Conservation (phyloP, 2,888 invertebrate genomes). For the Heliconius ethilla region DNA sequence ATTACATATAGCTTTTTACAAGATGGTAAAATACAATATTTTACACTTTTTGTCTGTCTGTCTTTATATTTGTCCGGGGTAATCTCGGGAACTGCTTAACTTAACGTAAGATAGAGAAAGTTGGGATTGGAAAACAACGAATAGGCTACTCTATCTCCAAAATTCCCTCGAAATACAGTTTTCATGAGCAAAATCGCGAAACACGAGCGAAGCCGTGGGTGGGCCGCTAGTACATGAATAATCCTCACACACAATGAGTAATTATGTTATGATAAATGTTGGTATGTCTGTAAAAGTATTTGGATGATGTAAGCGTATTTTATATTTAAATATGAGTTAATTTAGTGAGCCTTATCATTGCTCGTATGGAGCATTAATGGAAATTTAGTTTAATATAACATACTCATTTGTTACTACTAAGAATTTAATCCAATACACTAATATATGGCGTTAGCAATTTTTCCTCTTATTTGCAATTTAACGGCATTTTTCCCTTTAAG, state of each 20-base stretch:
- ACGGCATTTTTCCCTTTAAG: background rate
- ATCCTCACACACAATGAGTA: conserved; percentile 10
- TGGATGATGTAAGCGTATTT: conserved; percentile 20
- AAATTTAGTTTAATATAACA: background rate
- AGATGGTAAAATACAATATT: background rate
- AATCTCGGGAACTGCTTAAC: background rate
- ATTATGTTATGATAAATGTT: conserved; percentile 22
- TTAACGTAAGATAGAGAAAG: background rate
- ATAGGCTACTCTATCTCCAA: background rate
- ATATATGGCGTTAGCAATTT: background rate
- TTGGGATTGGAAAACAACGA: too few relatives aligned
- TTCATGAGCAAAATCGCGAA: too few relatives aligned
- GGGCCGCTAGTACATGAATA: too few relatives aligned
- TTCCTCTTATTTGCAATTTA: background rate
- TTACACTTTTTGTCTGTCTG: background rate
- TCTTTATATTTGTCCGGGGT: background rate
- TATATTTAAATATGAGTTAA: conserved; percentile 3
- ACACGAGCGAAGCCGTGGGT: too few relatives aligned
- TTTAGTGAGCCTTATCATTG: conserved; percentile 9
- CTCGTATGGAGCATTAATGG: too few relatives aligned
- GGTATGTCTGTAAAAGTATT: conserved; percentile 20
- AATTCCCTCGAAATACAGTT: too few relatives aligned
- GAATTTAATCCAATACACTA: background rate
- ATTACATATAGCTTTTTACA: background rate
- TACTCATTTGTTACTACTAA: background rate